Evolutionary conservation across 2,888 invertebrate genomes (phyloP).

Genomic region (Eupithecia inturbata): DNA sequence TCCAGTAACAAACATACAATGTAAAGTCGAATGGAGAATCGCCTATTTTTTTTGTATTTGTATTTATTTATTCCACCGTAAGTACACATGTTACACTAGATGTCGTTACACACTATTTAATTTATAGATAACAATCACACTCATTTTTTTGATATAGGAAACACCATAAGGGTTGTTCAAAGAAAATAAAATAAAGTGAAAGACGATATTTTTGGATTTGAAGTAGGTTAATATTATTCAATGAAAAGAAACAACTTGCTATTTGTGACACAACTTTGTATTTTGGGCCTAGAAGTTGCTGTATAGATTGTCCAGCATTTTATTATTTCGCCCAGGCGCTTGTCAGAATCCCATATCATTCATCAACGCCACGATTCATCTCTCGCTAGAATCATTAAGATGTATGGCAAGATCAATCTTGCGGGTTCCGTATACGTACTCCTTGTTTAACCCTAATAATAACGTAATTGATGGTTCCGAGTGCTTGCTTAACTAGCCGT

Average conservation of each 20-base stretch:
- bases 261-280: neutral
- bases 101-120: no score
- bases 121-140: no score
- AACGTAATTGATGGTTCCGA: slow-evolving; percentile 4
- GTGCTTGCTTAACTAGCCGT: neutral
- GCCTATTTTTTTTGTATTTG: no score
- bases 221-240: neutral
- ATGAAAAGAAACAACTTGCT: neutral
- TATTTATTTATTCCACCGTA: no score
- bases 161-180: no score
- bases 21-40: neutral
- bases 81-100: no score
- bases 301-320: neutral
- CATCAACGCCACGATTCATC: slow-evolving; percentile 39
- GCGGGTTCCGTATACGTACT: slow-evolving; percentile 34
- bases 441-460: slow-evolving; percentile 33
- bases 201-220: no score
- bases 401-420: slow-evolving; percentile 56
- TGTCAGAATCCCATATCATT: slow-evolving; percentile 10
- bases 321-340: neutral
- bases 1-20: neutral
- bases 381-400: slow-evolving; percentile 52
- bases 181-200: no score
- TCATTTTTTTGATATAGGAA: no score
- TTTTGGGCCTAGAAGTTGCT: neutral